These are phyloP conservation scores for Poecilobothrus nobilitatus DNA, from an alignment of 2,888 invertebrate species.

Conservation along the genomic window DNA sequence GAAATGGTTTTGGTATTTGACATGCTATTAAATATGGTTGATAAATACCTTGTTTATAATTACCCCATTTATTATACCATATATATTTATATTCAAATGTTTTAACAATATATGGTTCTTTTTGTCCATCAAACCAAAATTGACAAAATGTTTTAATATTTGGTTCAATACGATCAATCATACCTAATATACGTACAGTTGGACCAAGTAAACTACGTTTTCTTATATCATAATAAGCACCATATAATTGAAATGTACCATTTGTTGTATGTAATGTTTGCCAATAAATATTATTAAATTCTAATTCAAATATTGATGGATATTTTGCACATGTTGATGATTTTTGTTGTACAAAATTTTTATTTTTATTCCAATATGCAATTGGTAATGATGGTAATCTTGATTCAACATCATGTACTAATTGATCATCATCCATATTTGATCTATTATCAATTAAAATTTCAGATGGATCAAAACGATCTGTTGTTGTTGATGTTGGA, in stretches of 20 bases:
- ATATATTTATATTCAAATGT: constrained; percentile 87
- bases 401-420: constrained; percentile 68
- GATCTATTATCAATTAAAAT: constrained; percentile 42
- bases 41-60: constrained; percentile 82
- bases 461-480: constrained; percentile 42
- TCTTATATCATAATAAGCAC: constrained; percentile 80
- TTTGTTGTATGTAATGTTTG: constrained; percentile 73
- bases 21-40: constrained; percentile 88
- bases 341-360: constrained; percentile 53
- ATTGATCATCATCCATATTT: constrained; percentile 58
- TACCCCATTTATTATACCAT: constrained; percentile 92
- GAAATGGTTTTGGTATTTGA: constrained; percentile 68
- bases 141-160: constrained; percentile 74
- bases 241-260: constrained; percentile 84
- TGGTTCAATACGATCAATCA: constrained; percentile 85
- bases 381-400: constrained; percentile 77
- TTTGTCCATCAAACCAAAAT: constrained; percentile 79
- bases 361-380: constrained; percentile 75
- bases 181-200: constrained; percentile 73
- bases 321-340: constrained; percentile 68
- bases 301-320: constrained; percentile 81
- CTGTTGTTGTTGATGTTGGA: constrained; percentile 42
- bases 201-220: constrained; percentile 70
- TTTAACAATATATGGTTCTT: constrained; percentile 70
- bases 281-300: constrained; percentile 92